Base-by-base conservation (phyloP, 2,113 vertebrate species). In the Clarias magur region DNA sequence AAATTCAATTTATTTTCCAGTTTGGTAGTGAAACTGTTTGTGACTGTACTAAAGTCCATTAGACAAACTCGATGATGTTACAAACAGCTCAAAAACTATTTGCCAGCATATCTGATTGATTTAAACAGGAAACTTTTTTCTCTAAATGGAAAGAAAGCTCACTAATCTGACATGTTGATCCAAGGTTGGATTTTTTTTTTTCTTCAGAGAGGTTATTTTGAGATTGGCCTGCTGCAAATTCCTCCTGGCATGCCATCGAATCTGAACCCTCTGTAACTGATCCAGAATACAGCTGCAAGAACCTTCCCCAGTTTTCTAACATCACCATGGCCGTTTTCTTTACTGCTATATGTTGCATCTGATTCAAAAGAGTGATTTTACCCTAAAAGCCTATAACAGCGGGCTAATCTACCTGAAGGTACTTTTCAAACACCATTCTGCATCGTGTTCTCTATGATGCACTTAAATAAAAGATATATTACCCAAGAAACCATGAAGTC, bases 1-100 rank as follows among this genome's bases (percentile, higher is more conserved):
- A 34, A 73, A 54, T 42, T 78, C 57, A 53, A 62, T 53, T 53
- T 85, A 42, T 34, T 19, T 75, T 85, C 42, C 48, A 65, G 73
- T 79, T 76, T n/a, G 54, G 42, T 63, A 34, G n/a, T 79, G 63
- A 67, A 67, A 79, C 62, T 56, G 75, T 80, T 80, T 8, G 27
- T 38, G 42, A 38, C 30, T 30, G 42, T 79, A 68, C 42, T 23
- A 34, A 30, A 79, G 62, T 8, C 48, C 48, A 67, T 56, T 68
- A 54, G 60, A 56, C 17, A 56, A 60, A 17, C 23, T 53, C 8
- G 25, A 76, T 76, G 73, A 76, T 48, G 12, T 76, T n/a, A 76
- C 42, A 53, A 16, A 48, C 21, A 80, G 19, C 56, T 19, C 25
- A 80, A 23, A 80, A 34, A 27, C 16, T 21, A 80, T 59, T 34